phyloP scores from a whole-genome alignment of 2,113 vertebrate genomes.

The Cottus gobio region DNA sequence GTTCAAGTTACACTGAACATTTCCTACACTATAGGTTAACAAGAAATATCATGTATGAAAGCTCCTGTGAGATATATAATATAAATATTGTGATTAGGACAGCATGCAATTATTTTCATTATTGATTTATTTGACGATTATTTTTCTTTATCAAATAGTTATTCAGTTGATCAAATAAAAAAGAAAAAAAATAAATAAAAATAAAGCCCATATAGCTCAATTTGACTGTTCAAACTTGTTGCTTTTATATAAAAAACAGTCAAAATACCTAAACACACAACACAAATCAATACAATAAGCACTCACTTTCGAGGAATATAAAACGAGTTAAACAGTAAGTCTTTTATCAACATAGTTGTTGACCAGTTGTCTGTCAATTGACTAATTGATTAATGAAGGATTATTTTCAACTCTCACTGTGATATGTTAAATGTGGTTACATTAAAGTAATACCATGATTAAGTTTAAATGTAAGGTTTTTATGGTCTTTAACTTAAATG shows the following conservation, averaged over 20 bases:
- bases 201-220: background rate
- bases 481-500: background rate
- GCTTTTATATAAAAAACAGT: background rate
- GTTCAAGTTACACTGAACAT: constrained; percentile 2
- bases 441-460: background rate
- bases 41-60: background rate
- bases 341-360: background rate
- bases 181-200: background rate
- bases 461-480: background rate
- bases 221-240: background rate
- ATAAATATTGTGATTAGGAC: background rate
- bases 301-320: background rate
- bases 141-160: background rate
- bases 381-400: background rate
- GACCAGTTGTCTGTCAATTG: background rate
- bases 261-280: background rate
- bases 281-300: background rate
- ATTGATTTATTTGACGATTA: background rate
- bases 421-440: background rate
- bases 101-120: background rate
- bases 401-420: background rate
- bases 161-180: background rate
- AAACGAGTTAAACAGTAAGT: background rate
- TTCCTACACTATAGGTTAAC: background rate
- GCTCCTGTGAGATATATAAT: background rate